phyloP scores from a whole-genome alignment of 2,888 invertebrate species.

The Drosophila histrio region DNA sequence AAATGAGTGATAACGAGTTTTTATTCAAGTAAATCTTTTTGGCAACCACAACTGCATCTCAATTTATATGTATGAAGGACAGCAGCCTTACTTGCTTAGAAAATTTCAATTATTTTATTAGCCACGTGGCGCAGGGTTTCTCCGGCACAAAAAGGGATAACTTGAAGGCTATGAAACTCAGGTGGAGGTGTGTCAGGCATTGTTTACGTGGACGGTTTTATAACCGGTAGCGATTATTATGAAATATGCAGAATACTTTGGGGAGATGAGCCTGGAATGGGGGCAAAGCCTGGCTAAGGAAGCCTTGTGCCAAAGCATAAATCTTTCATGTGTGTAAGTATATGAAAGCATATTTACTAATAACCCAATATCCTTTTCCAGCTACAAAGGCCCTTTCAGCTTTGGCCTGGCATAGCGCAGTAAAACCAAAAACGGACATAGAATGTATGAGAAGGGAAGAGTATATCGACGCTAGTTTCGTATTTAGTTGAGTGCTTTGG shows the following conservation, averaged over 20 bases:
- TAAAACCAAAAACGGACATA: constrained; percentile 56
- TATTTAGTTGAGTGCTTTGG: constrained; percentile 74
- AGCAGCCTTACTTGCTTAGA: constrained; percentile 53
- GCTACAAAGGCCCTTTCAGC: constrained; percentile 36
- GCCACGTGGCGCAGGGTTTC: constrained; percentile 62
- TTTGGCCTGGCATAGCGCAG: constrained; percentile 5
- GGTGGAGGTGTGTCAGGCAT: constrained; percentile 50
- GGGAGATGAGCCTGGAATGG: background rate
- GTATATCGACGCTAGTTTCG: constrained; percentile 56
- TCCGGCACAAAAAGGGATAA: constrained; percentile 50
- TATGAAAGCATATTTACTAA: constrained; percentile 76
- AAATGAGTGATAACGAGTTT: constrained; percentile 7
- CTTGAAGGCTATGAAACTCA: constrained; percentile 28
- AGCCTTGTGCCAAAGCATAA: constrained; percentile 56
- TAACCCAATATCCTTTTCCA: constrained; percentile 70
- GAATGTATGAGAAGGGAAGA: background rate
- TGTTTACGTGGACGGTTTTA: constrained; percentile 52
- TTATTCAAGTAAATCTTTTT: constrained; percentile 27
- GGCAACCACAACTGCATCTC: constrained; percentile 23
- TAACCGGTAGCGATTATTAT: constrained; percentile 74
- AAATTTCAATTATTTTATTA: constrained; percentile 80
- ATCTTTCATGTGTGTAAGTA: constrained; percentile 66
- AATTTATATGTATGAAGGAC: constrained; percentile 31
- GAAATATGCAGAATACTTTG: constrained; percentile 62
- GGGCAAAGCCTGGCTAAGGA: constrained; percentile 21